Percentiles rank a stretch among this genome's conserved stretches.
These are phyloP conservation scores for Dynastes grantii DNA, from an alignment of 2,888 invertebrate genomes.

Conservation along the genomic window DNA sequence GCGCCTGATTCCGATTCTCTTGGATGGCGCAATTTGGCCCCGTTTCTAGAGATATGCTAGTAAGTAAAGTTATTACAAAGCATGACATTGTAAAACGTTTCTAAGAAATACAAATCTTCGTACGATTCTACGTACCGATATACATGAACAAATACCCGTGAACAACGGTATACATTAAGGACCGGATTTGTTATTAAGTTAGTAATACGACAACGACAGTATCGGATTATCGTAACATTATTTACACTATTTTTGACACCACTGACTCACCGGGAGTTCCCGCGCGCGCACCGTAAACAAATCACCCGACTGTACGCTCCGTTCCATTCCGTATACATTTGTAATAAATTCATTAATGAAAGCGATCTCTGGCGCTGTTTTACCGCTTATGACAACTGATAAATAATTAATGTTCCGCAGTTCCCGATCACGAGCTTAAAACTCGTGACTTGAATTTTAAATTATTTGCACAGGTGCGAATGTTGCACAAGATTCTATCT, in stretches of 20 bases:
- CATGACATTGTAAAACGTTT: too few relatives aligned
- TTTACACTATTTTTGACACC: slow-evolving; percentile 21
- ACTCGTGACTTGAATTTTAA: slow-evolving; percentile 41
- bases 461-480: slow-evolving; percentile 44
- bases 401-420: slow-evolving; percentile 41
- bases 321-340: neutral
- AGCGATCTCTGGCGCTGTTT: slow-evolving; percentile 6
- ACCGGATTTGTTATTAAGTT: neutral
- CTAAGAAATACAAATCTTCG: too few relatives aligned
- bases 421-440: slow-evolving; percentile 43
- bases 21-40: too few relatives aligned
- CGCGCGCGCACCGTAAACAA: neutral
- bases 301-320: neutral
- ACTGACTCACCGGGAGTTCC: slow-evolving; percentile 26
- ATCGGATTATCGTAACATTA: slow-evolving; percentile 15
- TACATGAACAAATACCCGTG: too few relatives aligned
- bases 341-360: slow-evolving; percentile 42
- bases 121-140: too few relatives aligned
- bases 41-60: too few relatives aligned
- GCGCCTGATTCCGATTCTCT: too few relatives aligned
- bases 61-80: too few relatives aligned
- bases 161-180: too few relatives aligned
- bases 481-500: slow-evolving; percentile 31
- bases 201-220: neutral
- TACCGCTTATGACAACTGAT: slow-evolving; percentile 35